Percentiles rank a stretch among this genome's conserved stretches.
These are phyloP conservation scores for Caranx melampygus DNA, from an alignment of 2,113 vertebrate genomes.

Conservation along the genomic window DNA sequence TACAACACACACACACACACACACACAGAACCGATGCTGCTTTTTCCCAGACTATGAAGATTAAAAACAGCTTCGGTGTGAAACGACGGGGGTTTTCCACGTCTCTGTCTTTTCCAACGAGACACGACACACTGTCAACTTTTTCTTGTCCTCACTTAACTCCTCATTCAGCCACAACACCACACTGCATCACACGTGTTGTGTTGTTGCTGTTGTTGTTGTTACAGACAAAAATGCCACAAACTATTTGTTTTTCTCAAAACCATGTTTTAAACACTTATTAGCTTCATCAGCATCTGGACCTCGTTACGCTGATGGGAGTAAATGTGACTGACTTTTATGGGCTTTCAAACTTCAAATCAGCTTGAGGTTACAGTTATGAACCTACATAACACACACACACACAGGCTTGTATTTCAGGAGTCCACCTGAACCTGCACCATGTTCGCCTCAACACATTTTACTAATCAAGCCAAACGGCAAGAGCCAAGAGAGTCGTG, in stretches of 20 bases:
- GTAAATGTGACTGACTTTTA: slow-evolving; percentile 57
- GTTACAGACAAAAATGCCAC: slow-evolving; percentile 43
- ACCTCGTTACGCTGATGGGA: slow-evolving; percentile 51
- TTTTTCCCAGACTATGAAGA: slow-evolving; percentile 58
- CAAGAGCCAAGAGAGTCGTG: not conserved
- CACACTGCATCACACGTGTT: not conserved
- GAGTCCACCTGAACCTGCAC: not conserved
- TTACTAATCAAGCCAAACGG: slow-evolving; percentile 1
- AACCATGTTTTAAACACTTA: slow-evolving; percentile 33
- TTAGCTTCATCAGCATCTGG: slow-evolving; percentile 58
- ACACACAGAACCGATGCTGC: slow-evolving; percentile 40
- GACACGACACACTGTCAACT: slow-evolving; percentile 34
- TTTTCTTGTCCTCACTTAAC: slow-evolving; percentile 42
- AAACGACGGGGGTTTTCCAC: slow-evolving; percentile 57
- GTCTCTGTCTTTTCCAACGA: slow-evolving; percentile 50
- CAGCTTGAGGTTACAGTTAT: slow-evolving; percentile 51
- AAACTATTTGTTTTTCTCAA: slow-evolving; percentile 35
- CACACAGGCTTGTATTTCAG: slow-evolving; percentile 12
- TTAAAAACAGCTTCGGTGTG: slow-evolving; percentile 72
- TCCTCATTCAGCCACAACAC: slow-evolving; percentile 6
- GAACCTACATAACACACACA: slow-evolving; percentile 50
- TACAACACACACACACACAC: slow-evolving; percentile 10
- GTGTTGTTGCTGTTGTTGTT: slow-evolving; percentile 9
- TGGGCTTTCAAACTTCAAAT: slow-evolving; percentile 55
- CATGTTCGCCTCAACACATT: not conserved